These are phyloP conservation scores for Mormyrus iriodes DNA, from an alignment of 2,113 vertebrate genomes.

Conservation along the genomic window DNA sequence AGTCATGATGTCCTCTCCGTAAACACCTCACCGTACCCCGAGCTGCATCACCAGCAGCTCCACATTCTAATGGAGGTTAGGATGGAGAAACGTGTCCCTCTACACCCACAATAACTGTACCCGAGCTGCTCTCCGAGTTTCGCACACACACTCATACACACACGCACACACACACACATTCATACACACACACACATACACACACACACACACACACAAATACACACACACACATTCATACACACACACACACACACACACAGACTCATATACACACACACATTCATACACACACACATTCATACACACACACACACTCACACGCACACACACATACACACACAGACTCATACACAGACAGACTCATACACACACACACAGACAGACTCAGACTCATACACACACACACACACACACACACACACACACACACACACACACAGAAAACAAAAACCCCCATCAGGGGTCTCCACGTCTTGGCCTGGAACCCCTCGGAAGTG, in stretches of 20 bases:
- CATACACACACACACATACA: not conserved
- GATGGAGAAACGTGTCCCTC: not conserved
- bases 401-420: not conserved
- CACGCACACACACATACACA: not conserved
- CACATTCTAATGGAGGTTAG: not conserved
- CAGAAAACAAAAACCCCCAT: not conserved
- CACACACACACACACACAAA: not conserved
- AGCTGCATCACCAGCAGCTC: not conserved
- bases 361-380: not conserved
- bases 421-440: not conserved
- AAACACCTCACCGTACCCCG: not conserved
- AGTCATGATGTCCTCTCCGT: not conserved
- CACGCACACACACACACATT: not conserved
- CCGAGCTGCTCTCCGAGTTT: not conserved
- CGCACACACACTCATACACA: not conserved
- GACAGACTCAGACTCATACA: not conserved
- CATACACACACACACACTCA: too few species aligned
- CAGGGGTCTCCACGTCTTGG: not conserved
- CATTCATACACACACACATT: not conserved
- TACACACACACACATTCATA: not conserved
- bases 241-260: not conserved
- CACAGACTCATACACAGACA: not conserved
- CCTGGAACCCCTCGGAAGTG: conserved; percentile 58
- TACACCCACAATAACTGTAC: not conserved
- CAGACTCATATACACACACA: not conserved